Evolutionary conservation across 2,113 vertebrate genomes (phyloP), one percentile per base, ranked within the genome.

Genomic region (Apteryx mantelli): DNA sequence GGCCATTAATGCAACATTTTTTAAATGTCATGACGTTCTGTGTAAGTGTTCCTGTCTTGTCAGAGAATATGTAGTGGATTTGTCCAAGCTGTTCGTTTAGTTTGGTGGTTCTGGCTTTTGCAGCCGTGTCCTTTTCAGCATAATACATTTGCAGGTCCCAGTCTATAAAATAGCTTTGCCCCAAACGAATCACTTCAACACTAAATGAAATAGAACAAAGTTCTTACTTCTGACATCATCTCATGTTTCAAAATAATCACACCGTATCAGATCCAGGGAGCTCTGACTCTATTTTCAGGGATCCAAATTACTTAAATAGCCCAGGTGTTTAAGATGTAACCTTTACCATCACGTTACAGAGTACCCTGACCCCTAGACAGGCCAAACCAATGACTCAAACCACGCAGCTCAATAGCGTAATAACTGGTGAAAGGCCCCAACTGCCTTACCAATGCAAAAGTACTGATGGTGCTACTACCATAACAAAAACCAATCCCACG

Each of bases 141-240:
- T 98, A 99, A 94, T 99, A 99, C 99, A 99, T 99, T 97, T 99
- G 99, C 79, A 99, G 98, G 96, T 99, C 99, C 99, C 99, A 99
- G 98, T 99, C 99, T 50, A 99, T 99, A 95, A 99, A 99, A 89
- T 99, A 99, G 89, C 99, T 99, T 97, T 99, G 99, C 28, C 99
- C 99, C 76, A 99, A 97, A 16, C 99, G 99, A 84, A 99, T 99
- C 88, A 99, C 98, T 96, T 99, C 99, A 89, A 99, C 99, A 1
- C 99, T 99, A 53, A 17, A 77, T 1, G n/a, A 36, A 50, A 30
- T 6, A 30, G 50, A 79, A 80, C 3, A 1, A 40, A 2, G 21
- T 7, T 28, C 44, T 74, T 46, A 70, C 44, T 65, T 20, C 38
- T 48, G 25, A 48, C 30, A 17, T 24, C 55, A 48, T 24, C 30